Conservation (phyloP, 2,113 vertebrate species). For the Myotis lucifugus region DNA sequence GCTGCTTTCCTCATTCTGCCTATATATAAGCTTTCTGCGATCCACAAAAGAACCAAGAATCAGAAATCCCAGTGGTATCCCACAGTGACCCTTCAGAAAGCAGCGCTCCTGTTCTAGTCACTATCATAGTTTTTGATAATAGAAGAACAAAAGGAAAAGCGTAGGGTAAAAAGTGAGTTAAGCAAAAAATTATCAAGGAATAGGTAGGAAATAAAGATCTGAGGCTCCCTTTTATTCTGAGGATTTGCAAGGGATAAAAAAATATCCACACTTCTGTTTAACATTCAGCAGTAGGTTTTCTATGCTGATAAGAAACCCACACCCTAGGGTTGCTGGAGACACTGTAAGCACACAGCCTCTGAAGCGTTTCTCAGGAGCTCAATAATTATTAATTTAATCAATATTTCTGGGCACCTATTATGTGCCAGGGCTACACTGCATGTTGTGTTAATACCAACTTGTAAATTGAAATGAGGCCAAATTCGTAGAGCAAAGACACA, state of each 20-base stretch:
- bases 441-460: background rate
- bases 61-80: background rate
- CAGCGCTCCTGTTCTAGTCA: background rate
- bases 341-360: background rate
- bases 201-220: slow-evolving; percentile 45
- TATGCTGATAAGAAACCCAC: slow-evolving; percentile 51
- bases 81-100: background rate
- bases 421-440: background rate
- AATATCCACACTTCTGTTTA: slow-evolving; percentile 54
- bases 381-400: background rate
- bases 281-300: slow-evolving; percentile 58
- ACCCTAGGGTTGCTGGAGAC: background rate
- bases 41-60: background rate
- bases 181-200: slow-evolving; percentile 8
- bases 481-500: background rate
- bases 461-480: slow-evolving; percentile 27
- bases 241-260: slow-evolving; percentile 48
- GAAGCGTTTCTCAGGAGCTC: background rate
- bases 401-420: slow-evolving; percentile 42
- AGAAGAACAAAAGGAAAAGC: slow-evolving; percentile 8
- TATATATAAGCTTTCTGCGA: background rate
- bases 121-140: background rate
- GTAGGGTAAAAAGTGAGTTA: background rate
- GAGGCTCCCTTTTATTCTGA: slow-evolving; percentile 39
- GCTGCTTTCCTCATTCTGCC: background rate